Evolutionary conservation across 2,797 vertebrate genomes (phyloP).

Genomic region (Cottoperca gobio): DNA sequence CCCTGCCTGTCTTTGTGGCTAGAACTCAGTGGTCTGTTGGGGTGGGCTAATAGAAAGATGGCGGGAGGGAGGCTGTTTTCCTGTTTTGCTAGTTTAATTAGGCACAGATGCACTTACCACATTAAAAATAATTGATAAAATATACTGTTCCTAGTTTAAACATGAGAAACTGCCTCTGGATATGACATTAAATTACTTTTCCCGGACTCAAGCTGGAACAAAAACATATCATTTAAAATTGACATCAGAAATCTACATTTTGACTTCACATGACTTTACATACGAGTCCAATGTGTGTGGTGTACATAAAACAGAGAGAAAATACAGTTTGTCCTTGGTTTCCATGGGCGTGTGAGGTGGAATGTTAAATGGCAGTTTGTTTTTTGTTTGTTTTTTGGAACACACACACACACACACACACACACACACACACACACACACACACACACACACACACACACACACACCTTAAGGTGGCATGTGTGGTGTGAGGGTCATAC

Average conservation of each 20-base stretch:
- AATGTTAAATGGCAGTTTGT: slow-evolving; percentile 54
- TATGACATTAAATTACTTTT: not conserved
- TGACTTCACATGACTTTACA: slow-evolving; percentile 5
- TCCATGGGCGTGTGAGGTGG: slow-evolving; percentile 42
- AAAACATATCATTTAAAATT: not conserved
- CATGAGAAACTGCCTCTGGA: slow-evolving; percentile 3
- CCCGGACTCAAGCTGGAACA: not conserved
- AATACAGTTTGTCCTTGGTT: slow-evolving; percentile 61
- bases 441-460: slow-evolving; percentile 3
- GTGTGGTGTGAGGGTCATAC: slow-evolving; percentile 35
- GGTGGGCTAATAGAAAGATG: slow-evolving; percentile 15
- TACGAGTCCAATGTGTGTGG: slow-evolving; percentile 30
- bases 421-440: not conserved
- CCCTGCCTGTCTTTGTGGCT: slow-evolving; percentile 36
- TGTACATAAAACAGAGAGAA: slow-evolving; percentile 23
- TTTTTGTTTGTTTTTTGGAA: slow-evolving; percentile 44
- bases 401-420: slow-evolving; percentile 15
- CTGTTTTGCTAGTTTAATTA: slow-evolving; percentile 30
- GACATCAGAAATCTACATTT: not conserved
- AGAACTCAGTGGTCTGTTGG: slow-evolving; percentile 37
- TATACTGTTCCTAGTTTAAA: not conserved
- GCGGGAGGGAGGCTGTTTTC: slow-evolving; percentile 4
- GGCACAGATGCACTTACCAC: slow-evolving; percentile 32
- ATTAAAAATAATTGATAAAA: slow-evolving; percentile 30
- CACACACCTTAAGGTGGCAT: slow-evolving; percentile 28